Evolutionary conservation across 2,113 vertebrate species (phyloP).

Genomic region (Ceratotherium simum): DNA sequence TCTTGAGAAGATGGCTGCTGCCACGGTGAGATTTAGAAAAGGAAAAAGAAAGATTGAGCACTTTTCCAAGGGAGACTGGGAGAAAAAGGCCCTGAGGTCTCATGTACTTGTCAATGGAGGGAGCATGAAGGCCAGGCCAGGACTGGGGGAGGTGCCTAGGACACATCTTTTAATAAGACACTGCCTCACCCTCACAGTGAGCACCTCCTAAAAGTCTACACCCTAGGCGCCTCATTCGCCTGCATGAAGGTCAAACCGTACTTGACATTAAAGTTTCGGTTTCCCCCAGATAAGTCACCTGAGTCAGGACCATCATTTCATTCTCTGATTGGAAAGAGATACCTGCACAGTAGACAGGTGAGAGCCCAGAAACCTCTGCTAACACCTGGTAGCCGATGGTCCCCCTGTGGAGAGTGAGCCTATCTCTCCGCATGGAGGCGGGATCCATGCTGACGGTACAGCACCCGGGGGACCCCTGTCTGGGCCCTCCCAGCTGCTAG

Average conservation of each 20-base stretch:
- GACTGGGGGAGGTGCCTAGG: fast-evolving
- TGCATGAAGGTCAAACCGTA: neutral
- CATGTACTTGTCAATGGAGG: fast-evolving
- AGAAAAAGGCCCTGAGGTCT: neutral
- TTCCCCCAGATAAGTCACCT: neutral
- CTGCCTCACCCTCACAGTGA: neutral
- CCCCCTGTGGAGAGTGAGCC: fast-evolving
- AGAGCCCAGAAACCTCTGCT: neutral
- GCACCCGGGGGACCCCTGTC: fast-evolving
- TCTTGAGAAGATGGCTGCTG: fast-evolving
- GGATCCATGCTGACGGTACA: neutral
- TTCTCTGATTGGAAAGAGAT: neutral
- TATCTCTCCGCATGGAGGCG: fast-evolving
- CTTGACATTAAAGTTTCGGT: neutral
- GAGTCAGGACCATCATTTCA: neutral
- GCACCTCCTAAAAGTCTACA: neutral
- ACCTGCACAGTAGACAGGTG: neutral
- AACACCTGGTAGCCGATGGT: neutral
- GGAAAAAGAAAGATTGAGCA: neutral
- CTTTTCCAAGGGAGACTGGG: neutral
- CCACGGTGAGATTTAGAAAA: neutral
- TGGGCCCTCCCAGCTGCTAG: constrained; percentile 43
- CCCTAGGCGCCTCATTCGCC: neutral
- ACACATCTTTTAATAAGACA: neutral
- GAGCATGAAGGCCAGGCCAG: no score